Evolutionary conservation across 2,797 vertebrate genomes (phyloP), one percentile per base, ranked within the genome.

Genomic region (Apodemus agrarius): DNA sequence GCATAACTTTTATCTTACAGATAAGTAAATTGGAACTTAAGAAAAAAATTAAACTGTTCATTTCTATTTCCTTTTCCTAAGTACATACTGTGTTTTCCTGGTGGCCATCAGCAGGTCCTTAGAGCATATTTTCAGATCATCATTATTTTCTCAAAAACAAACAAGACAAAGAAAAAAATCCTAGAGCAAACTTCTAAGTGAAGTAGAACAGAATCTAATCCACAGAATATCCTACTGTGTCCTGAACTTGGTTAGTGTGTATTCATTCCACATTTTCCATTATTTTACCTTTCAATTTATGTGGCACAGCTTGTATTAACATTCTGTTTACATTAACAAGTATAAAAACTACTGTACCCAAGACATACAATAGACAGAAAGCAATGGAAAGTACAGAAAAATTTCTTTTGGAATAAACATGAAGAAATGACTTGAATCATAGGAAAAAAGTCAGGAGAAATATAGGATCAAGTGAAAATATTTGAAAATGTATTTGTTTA

Each of bases 381-480:
- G 2, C 40, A 83, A 43, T 43, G 54, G 29, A 59, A 89, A 95
- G 93, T 34, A 43, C 40, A 46, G 12, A 1, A 65, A 75, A 89
- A 81, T 89, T 88, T 92, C 69, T 82, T 87, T 74, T 22, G 24
- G 75, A 93, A 89, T 54, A 76, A 31, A 5, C 29, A 10, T 74
- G 21, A 54, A 16, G 12, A 4, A 67, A 10, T 88, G n/a, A 5
- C 78, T 94, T 89, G 12, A 59, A 90, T 83, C 26, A 34, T 75
- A 31, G 12, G 81, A 82, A 82, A 85, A 57, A 97, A 88, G 17
- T 61, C 59, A 90, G 82, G 67, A 67, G 67, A 90, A 91, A 74
- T 31, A 37, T 3, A n/a, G 19, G 4, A 43, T 76, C 14, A 91
- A 90, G 54, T 84, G 78, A 75, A 95, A 8, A 84, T 63, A 31